Evolutionary conservation across 92 coral and sea anemone species (phyloP), one percentile per base, ranked within the genome.

Genomic region (Diadumene lineata): DNA sequence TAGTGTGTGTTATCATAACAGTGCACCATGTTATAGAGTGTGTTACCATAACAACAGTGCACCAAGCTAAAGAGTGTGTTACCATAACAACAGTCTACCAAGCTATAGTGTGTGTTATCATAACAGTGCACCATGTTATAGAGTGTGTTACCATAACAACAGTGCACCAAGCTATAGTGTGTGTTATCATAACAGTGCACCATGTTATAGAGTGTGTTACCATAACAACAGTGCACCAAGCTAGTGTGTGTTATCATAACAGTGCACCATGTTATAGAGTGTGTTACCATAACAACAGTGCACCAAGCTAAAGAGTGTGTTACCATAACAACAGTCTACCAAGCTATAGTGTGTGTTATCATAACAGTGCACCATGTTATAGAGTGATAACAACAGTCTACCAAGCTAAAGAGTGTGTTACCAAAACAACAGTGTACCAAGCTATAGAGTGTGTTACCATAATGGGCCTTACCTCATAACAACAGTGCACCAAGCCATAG

Each of bases 401-500:
- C 2, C 18, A 4, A 46, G 66, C 60, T 25, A 21, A 1, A 11
- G 24, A 51, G n/a, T 11, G 26, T 34, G 1, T 33, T 24, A 17
- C 13, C 6, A 38, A 4, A 4, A 38, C 13, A 38, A 38, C 13
- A 38, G 13, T 38, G n/a, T n/a, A 19, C 2, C 18, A 4, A 46
- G 66, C 60, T 25, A 21, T 17, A 11, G 24, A 51, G n/a, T 11
- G 26, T 34, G 1, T 33, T 24, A 17, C 13, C 6, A 38, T 38
- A 4, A 38, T 38, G 13, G 48, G 48, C 48, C 13, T 38, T 78
- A 91, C 94, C 92, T 91, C 98, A 68, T 93, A 85, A 66, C 98
- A 91, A 66, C 98, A 91, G 80, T 93, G 98, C 13, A 93, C 98
- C 73, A 93, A 72, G 43, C 98, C 85, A 69, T 79, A 93, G 23